phyloP scores from a whole-genome alignment of 2,888 invertebrate genomes.

The Microplitis deprimator region DNA sequence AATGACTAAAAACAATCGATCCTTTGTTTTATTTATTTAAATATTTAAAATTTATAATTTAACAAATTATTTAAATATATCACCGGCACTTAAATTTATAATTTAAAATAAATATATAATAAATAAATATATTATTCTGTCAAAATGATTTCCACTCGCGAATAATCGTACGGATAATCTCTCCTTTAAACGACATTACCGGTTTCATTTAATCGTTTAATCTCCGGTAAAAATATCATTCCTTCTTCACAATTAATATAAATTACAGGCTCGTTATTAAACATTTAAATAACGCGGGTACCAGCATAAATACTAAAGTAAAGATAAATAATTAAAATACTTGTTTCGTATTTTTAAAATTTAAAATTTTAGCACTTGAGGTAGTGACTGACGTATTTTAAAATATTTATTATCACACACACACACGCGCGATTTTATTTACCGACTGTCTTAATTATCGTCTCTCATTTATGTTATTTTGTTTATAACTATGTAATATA shows the following conservation, averaged over 20 bases:
- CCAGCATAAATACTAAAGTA: too few relatives aligned
- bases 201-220: slow-evolving; percentile 3
- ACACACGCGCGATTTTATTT: too few relatives aligned
- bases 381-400: too few relatives aligned
- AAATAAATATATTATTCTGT: slow-evolving; percentile 10
- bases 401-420: too few relatives aligned
- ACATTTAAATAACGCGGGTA: not conserved
- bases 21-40: not conserved
- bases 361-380: too few relatives aligned
- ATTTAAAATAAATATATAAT: not conserved
- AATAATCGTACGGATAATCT: slow-evolving; percentile 1
- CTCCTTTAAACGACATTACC: slow-evolving; percentile 19
- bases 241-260: not conserved
- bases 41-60: not conserved
- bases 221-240: slow-evolving; percentile 9
- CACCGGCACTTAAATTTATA: slow-evolving; percentile 2
- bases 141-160: slow-evolving; percentile 13
- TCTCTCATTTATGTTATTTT: too few relatives aligned
- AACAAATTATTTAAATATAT: not conserved
- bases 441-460: too few relatives aligned
- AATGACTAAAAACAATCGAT: slow-evolving; percentile 11
- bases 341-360: too few relatives aligned
- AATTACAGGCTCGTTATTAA: not conserved
- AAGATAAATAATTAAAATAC: too few relatives aligned
- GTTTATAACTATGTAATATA: too few relatives aligned